These are phyloP conservation scores for Mycteria americana DNA, from an alignment of 2,797 vertebrate species.

Conservation along the genomic window DNA sequence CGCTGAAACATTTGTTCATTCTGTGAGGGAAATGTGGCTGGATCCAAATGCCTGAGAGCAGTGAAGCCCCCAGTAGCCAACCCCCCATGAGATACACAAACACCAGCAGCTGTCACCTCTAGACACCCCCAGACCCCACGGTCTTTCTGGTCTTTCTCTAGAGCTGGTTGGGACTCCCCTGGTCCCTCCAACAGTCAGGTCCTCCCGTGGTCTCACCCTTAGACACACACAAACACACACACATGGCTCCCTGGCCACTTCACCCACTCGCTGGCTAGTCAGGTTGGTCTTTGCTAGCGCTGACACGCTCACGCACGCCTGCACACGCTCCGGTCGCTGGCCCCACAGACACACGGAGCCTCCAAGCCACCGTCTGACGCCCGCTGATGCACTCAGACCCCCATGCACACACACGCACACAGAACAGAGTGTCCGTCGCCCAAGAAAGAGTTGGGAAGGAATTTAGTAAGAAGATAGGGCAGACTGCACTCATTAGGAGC, in stretches of 20 bases:
- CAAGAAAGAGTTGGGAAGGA: neutral
- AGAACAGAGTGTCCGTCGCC: neutral
- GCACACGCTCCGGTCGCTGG: accelerated
- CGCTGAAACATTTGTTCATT: neutral
- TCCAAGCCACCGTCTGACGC: accelerated
- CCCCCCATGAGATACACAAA: neutral
- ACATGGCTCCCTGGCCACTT: accelerated
- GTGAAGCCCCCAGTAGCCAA: neutral
- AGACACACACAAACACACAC: neutral
- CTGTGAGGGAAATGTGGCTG: neutral
- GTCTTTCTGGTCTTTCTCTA: neutral
- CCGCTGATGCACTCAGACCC: accelerated
- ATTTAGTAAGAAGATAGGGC: neutral
- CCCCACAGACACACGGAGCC: neutral
- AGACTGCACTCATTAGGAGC: neutral
- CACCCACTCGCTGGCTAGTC: neutral
- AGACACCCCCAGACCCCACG: accelerated
- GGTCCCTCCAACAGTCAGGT: neutral
- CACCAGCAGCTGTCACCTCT: neutral
- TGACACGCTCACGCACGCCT: accelerated
- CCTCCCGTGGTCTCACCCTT: neutral
- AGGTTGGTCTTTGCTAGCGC: neutral
- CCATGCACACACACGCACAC: neutral
- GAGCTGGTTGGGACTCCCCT: neutral
- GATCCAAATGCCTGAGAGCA: neutral